Base-by-base conservation (phyloP, 2,113 vertebrate species). In the Neolamprologus cancellatus region DNA sequence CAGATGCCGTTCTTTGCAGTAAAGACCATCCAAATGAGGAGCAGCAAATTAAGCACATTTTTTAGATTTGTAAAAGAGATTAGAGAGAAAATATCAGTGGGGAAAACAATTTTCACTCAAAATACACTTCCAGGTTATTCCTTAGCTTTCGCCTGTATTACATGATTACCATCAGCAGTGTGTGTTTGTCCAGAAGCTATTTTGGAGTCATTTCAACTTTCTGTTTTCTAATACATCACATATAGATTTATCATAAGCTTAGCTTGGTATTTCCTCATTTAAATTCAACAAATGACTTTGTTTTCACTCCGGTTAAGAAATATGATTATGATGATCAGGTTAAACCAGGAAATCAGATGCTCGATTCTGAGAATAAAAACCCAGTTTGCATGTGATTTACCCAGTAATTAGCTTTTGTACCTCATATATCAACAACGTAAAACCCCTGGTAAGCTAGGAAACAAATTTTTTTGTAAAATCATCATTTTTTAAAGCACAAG, bases 251-350 rank as follows among this genome's bases (percentile, higher is more conserved):
- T 30, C 41, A 48, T 30, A 76, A 76, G 4, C 0, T 18, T 7
- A 44, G 23, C 1, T 76, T 48, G 15, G 6, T n/a, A 11, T 76
- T 76, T 48, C 23, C 41, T 48, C 2, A 48, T 76, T 48, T 76
- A 48, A 76, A 74, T 74, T 84, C 5, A 41, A 79, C 17, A 50
- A 76, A 52, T 55, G 6, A 54, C 41, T 76, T 79, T 81, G 66
- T 85, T 85, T 88, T 82, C 57, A 82, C 28, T 53, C 7, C 7
- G 5, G 66, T 66, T 55, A 41, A 39, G 52, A 59, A 84, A 88
- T 85, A 30, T n/a, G 18, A 88, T 90, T 87, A 78, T 79, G 28
- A 46, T 87, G 86, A 90, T 86, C 69, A 85, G 30, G 82, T 92
- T 76, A 91, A 81, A 53, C 34, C 34, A 61, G 10, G 20, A 74